Evolutionary conservation across 2,888 invertebrate genomes (phyloP).

Genomic region (Imbricaverruca yamaguchii): DNA sequence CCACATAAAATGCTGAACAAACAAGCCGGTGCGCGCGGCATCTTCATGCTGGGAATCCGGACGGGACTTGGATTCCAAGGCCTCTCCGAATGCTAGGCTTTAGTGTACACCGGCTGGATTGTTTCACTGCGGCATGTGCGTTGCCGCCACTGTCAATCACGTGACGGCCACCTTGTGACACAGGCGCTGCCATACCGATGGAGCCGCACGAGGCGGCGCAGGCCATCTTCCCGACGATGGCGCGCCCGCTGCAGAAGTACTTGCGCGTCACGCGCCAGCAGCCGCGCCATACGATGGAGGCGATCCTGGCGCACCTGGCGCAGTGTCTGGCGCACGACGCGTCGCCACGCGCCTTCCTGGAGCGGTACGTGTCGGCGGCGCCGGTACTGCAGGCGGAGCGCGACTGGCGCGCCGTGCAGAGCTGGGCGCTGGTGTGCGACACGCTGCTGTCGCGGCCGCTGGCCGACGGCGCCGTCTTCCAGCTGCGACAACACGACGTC

Average conservation of each 20-base stretch:
- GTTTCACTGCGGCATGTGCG: too few relatives aligned
- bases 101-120: too few relatives aligned
- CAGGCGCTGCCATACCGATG: conserved; percentile 71
- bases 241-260: conserved; percentile 92
- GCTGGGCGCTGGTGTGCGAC: conserved; percentile 94
- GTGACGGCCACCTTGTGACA: too few relatives aligned
- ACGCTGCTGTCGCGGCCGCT: conserved; percentile 80
- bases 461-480: conserved; percentile 74
- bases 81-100: too few relatives aligned
- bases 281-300: conserved; percentile 88
- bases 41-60: too few relatives aligned
- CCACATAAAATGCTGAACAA: too few relatives aligned
- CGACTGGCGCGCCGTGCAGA: conserved; percentile 70
- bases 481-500: conserved; percentile 85
- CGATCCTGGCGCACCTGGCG: conserved; percentile 81
- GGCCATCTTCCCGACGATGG: conserved; percentile 94
- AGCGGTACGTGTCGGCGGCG: conserved; percentile 79
- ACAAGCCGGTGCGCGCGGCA: too few relatives aligned
- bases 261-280: conserved; percentile 91
- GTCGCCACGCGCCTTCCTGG: conserved; percentile 88
- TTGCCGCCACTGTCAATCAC: too few relatives aligned
- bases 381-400: conserved; percentile 74
- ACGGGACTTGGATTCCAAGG: too few relatives aligned
- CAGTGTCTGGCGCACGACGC: conserved; percentile 88
- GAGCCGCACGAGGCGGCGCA: conserved; percentile 95